Evolutionary conservation across 2,797 vertebrate species (phyloP).

Genomic region (Anolis apletophallus): DNA sequence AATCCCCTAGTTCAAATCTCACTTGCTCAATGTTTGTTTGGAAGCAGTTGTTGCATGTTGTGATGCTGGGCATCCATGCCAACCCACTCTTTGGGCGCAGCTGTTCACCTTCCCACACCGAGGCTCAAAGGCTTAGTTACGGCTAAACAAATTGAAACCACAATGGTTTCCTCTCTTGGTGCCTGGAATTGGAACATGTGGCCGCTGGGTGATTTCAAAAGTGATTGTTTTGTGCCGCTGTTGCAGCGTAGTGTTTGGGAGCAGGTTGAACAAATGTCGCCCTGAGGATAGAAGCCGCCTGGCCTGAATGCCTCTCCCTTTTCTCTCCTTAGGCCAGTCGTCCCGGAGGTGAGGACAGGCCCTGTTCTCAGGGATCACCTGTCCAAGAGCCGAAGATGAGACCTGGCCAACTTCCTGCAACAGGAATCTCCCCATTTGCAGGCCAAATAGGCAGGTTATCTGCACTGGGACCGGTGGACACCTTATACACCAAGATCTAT

Average conservation of each 20-base stretch:
- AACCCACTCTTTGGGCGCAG: not conserved
- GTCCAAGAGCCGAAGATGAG: constrained; percentile 68
- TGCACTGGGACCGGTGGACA: accelerated
- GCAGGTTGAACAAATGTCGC: constrained; percentile 39
- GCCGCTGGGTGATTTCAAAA: not conserved
- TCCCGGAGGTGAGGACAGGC: constrained; percentile 86
- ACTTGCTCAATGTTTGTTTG: not conserved
- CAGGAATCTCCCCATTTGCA: not conserved
- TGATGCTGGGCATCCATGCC: not conserved
- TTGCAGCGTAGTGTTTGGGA: constrained; percentile 36
- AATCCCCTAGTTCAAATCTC: not conserved
- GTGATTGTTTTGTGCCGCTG: constrained; percentile 40
- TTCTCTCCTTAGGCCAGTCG: constrained; percentile 81
- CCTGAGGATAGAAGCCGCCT: not conserved
- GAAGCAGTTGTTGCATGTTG: not conserved
- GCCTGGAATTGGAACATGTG: not conserved
- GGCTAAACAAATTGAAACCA: not conserved
- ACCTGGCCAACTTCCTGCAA: constrained; percentile 82
- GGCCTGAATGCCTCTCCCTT: constrained; percentile 34
- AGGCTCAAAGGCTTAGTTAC: not conserved
- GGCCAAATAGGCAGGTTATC: constrained; percentile 21
- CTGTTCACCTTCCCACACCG: not conserved
- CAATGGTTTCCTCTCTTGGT: no score
- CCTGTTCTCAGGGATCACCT: constrained; percentile 78
- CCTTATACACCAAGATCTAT: constrained; percentile 21